Evolutionary conservation across 2,888 invertebrate genomes (phyloP), one percentile per base, ranked within the genome.

Genomic region (Heliconius sara): DNA sequence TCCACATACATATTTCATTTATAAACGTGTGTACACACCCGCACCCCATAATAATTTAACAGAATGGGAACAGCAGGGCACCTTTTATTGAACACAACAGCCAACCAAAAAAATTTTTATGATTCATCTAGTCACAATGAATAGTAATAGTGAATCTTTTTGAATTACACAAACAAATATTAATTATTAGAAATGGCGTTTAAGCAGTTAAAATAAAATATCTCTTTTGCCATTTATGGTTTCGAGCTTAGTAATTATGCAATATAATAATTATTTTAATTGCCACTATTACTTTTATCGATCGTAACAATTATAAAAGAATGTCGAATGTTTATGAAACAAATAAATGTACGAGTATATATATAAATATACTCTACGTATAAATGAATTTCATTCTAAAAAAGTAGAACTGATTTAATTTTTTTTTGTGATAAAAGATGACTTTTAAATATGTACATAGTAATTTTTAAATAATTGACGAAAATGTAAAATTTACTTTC

Each of bases 1-100:
- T 86, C 88, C 87, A 87, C 90, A 92, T 93, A 91, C 90, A 92
- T 93, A 91, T 91, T 92, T 92, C 91, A 93, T 92, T 92, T 91
- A 92, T 91, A 90, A 90, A 86, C 87, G 88, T 88, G 87, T 85
- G 87, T 88, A 90, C 88, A 89, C 89, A 87, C 87, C 85, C 86
- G 85, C 84, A 85, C 84, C 87, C 87, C 85, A 84, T 86, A 86
- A 88, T 88, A 88, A 87, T 87, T 89, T 83, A 85, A 85, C 84
- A 85, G 87, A 89, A 89, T 86, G 84, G 88, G 87, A 87, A 87
- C 86, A 87, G 85, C 84, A 84, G 84, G 85, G 85, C 85, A 87
- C 88, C 86, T 89, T 89, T 88, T 86, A 86, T 85, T 84, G 84
- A 84, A 84, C 83, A 82, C 81, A 82, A 81, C 82, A 80, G 80